Base-by-base conservation (phyloP, 2,113 vertebrate species). In the Lethenteron camtschaticum region DNA sequence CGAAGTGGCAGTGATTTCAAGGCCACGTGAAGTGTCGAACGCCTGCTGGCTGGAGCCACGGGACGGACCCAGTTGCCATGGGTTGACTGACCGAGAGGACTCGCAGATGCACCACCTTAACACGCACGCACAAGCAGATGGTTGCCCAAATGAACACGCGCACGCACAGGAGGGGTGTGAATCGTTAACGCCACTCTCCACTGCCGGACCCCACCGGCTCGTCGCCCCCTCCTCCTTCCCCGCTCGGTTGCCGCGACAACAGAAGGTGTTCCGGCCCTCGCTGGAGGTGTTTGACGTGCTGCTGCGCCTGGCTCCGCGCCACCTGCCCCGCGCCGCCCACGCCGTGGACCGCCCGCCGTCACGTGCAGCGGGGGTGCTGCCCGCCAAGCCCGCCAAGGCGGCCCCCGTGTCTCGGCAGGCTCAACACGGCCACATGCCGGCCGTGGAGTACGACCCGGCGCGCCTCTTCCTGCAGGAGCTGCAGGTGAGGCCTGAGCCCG, bases 261-360 rank as follows among this genome's bases (percentile, higher is more conserved):
- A 99, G 92, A 82, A 85, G 68, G 79, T 79, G 58, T 86, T 99
- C 78, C 86, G 94, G 13, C 88, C 94, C n/a, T 86, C 92, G 13
- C 60, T 96, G 76, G 88, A 94, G 11, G 76, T 78, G 18, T 99
- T 90, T 0, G 92, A 99, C 2, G 85, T 92, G 55, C 75, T 96
- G 68, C 91, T 96, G 77, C 82, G 81, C 78, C 81, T 99, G 73
- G 81, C 80, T 58, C 76, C 84, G 20, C 86, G 80, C 69, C 89
- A 96, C 73, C 79, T 95, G 16, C 90, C 90, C 9, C 79, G 89
- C 14, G 81, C 87, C 18, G 58, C 78, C 70, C 85, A 89, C 72
- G 78, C 81, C 0, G 84, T 96, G 71, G 92, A 99, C 78, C 73
- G 72, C 0, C 85, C 0, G 9, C 70, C 0, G 75, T 81, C 68